Evolutionary conservation across 2,888 invertebrate species (phyloP), one percentile per base, ranked within the genome.

Genomic region (Oasisia sp.): DNA sequence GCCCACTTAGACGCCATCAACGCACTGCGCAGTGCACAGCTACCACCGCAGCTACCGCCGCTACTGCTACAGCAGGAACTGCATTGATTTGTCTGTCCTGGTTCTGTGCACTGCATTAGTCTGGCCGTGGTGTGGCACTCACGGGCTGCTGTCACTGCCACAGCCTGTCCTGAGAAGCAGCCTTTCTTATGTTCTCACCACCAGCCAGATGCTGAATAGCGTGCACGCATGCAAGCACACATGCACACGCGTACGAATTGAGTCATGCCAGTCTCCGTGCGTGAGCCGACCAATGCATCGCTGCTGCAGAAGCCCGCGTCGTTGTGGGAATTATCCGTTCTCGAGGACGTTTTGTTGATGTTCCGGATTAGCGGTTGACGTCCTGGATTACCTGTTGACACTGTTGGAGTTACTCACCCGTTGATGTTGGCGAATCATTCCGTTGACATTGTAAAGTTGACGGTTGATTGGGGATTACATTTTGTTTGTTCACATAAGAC

Each of bases 21-120:
- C 38, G 38, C 38, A 38, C 38, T 4, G 4, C 74, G 19, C 74
- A 5, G 50, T 9, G 50, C 50, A 74, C 74, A 19, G 27, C 74
- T 7, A 74, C 56, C 56, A 19, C 74, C 27, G 27, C 74, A 27
- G 74, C 74, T 74, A n/a, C 50, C 50, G 9, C 50, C 50, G 14
- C 9, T 50, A 50, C 50, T 50, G 27, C 56, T 56, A 27, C 74
- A 0, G 74, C n/a, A 74, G 74, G 7, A 19, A 7, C 74, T 74
- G 74, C 74, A 74, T 74, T 74, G 74, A 74, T 74, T 74, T 74
- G 74, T n/a, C 74, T 74, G 74, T 74, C 74, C 14, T 50, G 50
- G 50, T 50, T 74, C 74, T n/a, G n/a, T 1, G 27, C 27, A 74
- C 0, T 74, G 74, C 74, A 27, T n/a, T n/a, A 27, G 74, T 74